These are phyloP conservation scores for human DNA, from an alignment of 2,113 vertebrate species.

Conservation along the genomic window GRCh38 chr9:99857001-99857500, in stretches of 20 bases:
- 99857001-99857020: not conserved
- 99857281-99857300: not conserved
- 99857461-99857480: not conserved
- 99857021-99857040: not conserved
- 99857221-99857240: not conserved
- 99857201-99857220: not conserved
- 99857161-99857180: not conserved
- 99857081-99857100: not conserved
- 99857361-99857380: not conserved
- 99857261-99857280: not conserved
- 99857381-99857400: not conserved
- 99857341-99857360: not conserved
- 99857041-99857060: not conserved
- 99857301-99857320: not conserved
- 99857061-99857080: not conserved
- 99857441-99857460: not conserved
- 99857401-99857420: constrained; percentile 15
- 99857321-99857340: not conserved
- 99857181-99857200: not conserved
- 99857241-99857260: not conserved
- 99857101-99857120: not conserved
- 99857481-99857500: not conserved
- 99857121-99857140: not conserved
- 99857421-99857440: not conserved
- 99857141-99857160: not conserved